Conservation (phyloP, 2,888 invertebrate species). For the Catocala sponsa region DNA sequence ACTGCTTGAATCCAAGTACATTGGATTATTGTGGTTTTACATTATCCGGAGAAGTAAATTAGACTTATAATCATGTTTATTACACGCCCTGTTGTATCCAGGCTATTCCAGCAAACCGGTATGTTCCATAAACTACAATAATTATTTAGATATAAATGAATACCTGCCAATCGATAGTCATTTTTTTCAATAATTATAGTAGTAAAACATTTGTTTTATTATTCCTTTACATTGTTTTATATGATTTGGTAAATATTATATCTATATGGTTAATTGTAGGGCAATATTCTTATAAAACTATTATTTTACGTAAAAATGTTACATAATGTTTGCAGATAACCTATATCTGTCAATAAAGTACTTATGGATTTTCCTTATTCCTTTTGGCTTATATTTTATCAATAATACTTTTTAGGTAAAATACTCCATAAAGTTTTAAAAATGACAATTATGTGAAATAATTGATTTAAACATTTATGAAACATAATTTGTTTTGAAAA, state of each 20-base stretch:
- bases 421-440: not conserved
- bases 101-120: constrained; percentile 78
- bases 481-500: no score
- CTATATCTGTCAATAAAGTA: constrained; percentile 42
- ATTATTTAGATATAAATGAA: no score
- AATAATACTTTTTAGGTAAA: no score
- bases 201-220: constrained; percentile 35
- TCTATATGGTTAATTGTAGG: no score
- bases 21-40: not conserved
- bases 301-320: constrained; percentile 45
- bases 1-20: not conserved
- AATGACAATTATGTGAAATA: not conserved
- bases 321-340: constrained; percentile 72
- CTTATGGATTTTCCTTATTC: constrained; percentile 4
- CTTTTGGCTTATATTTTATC: not conserved
- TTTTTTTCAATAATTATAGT: constrained; percentile 8
- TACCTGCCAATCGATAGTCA: no score
- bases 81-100: constrained; percentile 71
- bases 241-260: not conserved
- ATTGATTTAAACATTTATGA: no score
- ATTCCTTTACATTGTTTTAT: not conserved
- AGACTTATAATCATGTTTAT: constrained; percentile 64
- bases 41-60: not conserved
- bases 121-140: constrained; percentile 24
- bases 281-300: not conserved